Conservation (phyloP, 2,113 vertebrate species). For the Stegastes partitus region DNA sequence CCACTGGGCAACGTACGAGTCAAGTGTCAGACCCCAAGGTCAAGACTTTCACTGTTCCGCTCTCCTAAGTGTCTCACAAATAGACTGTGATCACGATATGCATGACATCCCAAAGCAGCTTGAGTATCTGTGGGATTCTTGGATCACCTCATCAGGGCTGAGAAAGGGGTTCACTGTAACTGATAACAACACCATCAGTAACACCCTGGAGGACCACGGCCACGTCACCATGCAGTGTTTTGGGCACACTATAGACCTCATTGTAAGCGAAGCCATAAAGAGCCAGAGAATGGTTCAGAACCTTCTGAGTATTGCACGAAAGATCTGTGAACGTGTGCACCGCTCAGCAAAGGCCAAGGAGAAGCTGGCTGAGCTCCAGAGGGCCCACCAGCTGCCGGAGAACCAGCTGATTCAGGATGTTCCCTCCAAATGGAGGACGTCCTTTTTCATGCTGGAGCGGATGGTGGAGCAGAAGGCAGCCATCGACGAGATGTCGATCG, state of each 20-base stretch:
- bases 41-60: slow-evolving; percentile 96
- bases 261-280: slow-evolving; percentile 96
- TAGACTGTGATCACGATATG: slow-evolving; percentile 93
- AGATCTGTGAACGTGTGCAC: slow-evolving; percentile 94
- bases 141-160: slow-evolving; percentile 93
- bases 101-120: slow-evolving; percentile 93
- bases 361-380: slow-evolving; percentile 91
- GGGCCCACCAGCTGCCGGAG: slow-evolving; percentile 89
- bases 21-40: slow-evolving; percentile 88
- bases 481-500: slow-evolving; percentile 92
- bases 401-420: slow-evolving; percentile 94
- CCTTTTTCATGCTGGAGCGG: slow-evolving; percentile 95
- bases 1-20: slow-evolving; percentile 95
- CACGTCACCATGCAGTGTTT: slow-evolving; percentile 93
- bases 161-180: slow-evolving; percentile 95
- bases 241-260: slow-evolving; percentile 92
- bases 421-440: slow-evolving; percentile 94
- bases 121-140: slow-evolving; percentile 95
- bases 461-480: slow-evolving; percentile 95
- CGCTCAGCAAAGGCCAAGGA: slow-evolving; percentile 92
- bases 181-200: slow-evolving; percentile 89
- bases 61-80: slow-evolving; percentile 91
- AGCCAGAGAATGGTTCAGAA: slow-evolving; percentile 98
- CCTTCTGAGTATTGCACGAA: slow-evolving; percentile 94
- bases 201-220: slow-evolving; percentile 90